A percentile compares a stretch with the other conserved stretches of the same genome.
These are phyloP conservation scores for Aphrophora alni DNA, from an alignment of 2,888 invertebrate species.

Conservation along the genomic window DNA sequence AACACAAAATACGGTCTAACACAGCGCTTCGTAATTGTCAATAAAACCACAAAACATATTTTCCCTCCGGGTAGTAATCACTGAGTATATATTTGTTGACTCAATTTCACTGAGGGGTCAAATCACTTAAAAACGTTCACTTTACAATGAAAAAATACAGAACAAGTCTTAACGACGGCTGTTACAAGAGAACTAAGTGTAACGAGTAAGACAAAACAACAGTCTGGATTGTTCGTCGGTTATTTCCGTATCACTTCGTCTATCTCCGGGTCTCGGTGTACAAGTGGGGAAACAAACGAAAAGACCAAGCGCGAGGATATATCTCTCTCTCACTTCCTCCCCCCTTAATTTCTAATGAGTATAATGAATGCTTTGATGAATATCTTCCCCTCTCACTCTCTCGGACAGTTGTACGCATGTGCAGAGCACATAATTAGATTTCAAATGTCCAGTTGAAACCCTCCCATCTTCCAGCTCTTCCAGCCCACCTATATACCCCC, in stretches of 20 bases:
- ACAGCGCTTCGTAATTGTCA: too few relatives aligned
- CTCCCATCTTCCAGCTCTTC: constrained; percentile 31
- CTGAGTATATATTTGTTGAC: too few relatives aligned
- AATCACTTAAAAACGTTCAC: neutral
- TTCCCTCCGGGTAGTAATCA: too few relatives aligned
- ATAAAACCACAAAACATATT: neutral
- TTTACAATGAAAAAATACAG: neutral
- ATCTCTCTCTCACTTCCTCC: constrained; percentile 31
- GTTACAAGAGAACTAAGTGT: constrained; percentile 30
- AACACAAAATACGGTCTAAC: too few relatives aligned
- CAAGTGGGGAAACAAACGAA: constrained; percentile 30
- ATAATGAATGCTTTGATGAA: constrained; percentile 41
- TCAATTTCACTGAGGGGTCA: too few relatives aligned
- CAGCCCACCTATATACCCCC: constrained; percentile 29
- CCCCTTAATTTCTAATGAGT: constrained; percentile 36
- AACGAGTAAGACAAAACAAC: constrained; percentile 25
- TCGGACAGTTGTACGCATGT: constrained; percentile 27
- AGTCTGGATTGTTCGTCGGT: constrained; percentile 15
- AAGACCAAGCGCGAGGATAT: constrained; percentile 32
- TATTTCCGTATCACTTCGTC: constrained; percentile 30
- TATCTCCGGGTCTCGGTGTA: constrained; percentile 2
- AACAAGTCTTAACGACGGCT: neutral
- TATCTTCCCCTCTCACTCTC: constrained; percentile 29
- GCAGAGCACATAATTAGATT: constrained; percentile 37
- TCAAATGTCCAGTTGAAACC: constrained; percentile 35